Evolutionary conservation across 2,113 vertebrate genomes (phyloP).

Genomic region (Onychostoma macrolepis): DNA sequence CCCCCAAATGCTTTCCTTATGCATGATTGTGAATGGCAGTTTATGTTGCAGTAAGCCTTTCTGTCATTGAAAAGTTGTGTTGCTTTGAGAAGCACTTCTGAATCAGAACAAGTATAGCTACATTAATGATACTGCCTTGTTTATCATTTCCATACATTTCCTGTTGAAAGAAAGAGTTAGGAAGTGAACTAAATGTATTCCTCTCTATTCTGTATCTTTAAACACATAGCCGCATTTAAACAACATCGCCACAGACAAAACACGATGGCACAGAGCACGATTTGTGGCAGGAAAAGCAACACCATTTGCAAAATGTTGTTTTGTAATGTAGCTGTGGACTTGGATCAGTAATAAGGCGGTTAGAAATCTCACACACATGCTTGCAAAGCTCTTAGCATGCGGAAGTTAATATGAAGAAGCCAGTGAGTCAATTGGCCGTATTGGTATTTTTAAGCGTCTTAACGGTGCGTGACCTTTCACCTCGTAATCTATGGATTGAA

Average conservation of each 20-base stretch:
- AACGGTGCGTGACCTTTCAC: conserved; percentile 11
- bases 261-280: not conserved
- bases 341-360: conserved; percentile 41
- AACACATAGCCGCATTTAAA: too few species aligned
- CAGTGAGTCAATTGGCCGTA: conserved; percentile 19
- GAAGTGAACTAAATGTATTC: not conserved
- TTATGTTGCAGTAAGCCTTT: not conserved
- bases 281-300: conserved; percentile 43
- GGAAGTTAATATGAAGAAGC: conserved; percentile 29
- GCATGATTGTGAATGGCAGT: conserved; percentile 30
- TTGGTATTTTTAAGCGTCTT: conserved; percentile 23
- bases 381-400: conserved; percentile 21
- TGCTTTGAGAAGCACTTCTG: not conserved
- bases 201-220: not conserved
- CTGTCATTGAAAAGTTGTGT: not conserved
- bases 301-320: conserved; percentile 58
- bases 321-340: conserved; percentile 56
- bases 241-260: not conserved
- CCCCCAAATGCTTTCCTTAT: conserved; percentile 16
- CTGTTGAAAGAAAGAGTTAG: not conserved
- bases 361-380: not conserved
- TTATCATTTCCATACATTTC: not conserved
- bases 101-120: not conserved
- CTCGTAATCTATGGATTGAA: not conserved
- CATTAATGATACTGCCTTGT: not conserved